Evolutionary conservation across 2,113 vertebrate species (phyloP).

Genomic region (Hippolais icterina): DNA sequence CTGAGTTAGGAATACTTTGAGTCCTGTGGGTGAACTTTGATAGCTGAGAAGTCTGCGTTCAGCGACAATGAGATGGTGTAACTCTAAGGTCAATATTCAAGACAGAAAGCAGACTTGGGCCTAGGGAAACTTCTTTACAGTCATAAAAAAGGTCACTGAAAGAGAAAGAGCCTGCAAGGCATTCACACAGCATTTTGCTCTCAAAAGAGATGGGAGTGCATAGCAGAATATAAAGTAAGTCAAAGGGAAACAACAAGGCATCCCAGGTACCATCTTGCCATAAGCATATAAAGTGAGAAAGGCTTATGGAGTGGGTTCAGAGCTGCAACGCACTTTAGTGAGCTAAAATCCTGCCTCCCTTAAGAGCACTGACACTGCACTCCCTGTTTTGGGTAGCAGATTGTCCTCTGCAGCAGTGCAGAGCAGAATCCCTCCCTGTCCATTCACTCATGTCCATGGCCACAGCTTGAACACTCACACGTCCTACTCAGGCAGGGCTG

Average conservation of each 20-base stretch:
- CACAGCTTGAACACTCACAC: accelerated
- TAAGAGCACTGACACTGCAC: neutral
- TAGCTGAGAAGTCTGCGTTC: constrained; percentile 10
- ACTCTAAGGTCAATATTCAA: constrained; percentile 57
- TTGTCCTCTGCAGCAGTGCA: neutral
- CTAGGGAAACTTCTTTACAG: constrained; percentile 51
- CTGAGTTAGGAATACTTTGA: constrained; percentile 32
- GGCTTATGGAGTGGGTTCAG: neutral
- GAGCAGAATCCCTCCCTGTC: neutral
- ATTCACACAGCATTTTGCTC: neutral
- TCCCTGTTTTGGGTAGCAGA: accelerated
- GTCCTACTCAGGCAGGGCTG: neutral
- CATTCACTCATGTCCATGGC: accelerated
- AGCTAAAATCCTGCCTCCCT: neutral
- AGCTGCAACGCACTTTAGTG: neutral
- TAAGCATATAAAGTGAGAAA: neutral
- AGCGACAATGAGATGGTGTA: neutral
- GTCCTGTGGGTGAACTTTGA: constrained; percentile 53
- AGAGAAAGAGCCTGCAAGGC: constrained; percentile 30
- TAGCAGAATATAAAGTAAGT: constrained; percentile 41
- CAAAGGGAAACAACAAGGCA: constrained; percentile 23
- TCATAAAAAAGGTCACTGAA: constrained; percentile 31
- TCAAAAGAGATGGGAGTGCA: neutral
- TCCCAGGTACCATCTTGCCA: constrained; percentile 8
- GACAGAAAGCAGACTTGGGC: constrained; percentile 35